These are phyloP conservation scores for Sternotherus odoratus DNA, from an alignment of 2,797 vertebrate species.

Conservation along the genomic window DNA sequence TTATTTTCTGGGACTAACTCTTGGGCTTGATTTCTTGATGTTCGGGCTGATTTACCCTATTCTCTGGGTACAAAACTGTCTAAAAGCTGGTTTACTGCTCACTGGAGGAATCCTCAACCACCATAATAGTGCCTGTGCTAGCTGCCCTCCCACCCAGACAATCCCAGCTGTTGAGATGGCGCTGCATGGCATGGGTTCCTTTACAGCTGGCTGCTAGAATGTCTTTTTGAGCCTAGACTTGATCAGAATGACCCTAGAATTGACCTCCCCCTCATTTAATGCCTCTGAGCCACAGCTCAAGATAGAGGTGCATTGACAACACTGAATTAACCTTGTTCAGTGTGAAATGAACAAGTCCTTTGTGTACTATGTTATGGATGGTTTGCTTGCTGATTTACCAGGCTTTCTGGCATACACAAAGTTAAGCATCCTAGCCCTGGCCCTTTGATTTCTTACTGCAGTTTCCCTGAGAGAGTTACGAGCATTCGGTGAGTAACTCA, in stretches of 20 bases:
- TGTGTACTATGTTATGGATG: not conserved
- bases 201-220: not conserved
- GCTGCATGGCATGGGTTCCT: accelerated
- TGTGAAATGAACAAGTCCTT: not conserved
- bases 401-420: not conserved
- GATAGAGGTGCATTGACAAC: not conserved
- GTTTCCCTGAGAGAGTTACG: not conserved
- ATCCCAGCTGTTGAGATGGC: not conserved
- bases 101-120: accelerated
- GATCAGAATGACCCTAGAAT: not conserved
- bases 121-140: not conserved
- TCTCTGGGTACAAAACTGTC: not conserved
- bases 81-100: not conserved
- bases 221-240: not conserved
- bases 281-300: not conserved
- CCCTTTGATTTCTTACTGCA: not conserved
- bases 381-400: not conserved
- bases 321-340: not conserved
- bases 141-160: not conserved
- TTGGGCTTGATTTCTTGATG: not conserved
- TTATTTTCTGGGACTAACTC: not conserved
- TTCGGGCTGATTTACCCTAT: not conserved
- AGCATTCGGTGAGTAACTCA: not conserved
- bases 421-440: not conserved
- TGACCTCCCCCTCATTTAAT: not conserved